These are phyloP conservation scores for Coendou prehensilis DNA, from an alignment of 2,797 vertebrate genomes.

Conservation along the genomic window DNA sequence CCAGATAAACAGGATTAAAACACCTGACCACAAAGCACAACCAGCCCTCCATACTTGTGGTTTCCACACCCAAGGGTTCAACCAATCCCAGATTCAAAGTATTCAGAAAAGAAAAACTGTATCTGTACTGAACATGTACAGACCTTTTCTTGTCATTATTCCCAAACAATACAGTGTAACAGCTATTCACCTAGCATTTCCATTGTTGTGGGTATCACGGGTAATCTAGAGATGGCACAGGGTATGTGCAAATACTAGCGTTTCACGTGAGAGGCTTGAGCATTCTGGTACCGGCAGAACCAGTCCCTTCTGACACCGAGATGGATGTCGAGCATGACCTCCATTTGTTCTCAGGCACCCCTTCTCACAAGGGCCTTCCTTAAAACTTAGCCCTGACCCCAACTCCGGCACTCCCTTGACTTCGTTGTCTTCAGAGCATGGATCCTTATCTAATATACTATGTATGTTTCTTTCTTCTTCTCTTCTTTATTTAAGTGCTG, in stretches of 20 bases:
- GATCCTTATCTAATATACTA: neutral
- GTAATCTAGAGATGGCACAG: too few species aligned
- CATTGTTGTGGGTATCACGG: too few species aligned
- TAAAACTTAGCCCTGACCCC: neutral
- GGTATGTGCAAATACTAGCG: neutral
- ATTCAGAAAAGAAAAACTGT: neutral
- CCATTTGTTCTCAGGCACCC: neutral
- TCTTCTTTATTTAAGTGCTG: neutral
- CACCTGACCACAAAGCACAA: neutral
- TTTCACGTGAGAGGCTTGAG: too few species aligned
- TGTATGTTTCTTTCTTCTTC: neutral
- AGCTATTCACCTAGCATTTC: neutral
- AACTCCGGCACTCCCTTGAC: neutral
- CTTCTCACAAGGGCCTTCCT: neutral
- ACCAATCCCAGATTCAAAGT: neutral
- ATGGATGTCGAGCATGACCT: neutral
- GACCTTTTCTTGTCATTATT: neutral
- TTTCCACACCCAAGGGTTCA: neutral
- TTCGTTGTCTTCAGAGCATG: neutral
- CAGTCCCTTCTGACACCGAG: neutral
- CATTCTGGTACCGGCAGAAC: neutral
- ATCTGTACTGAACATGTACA: too few species aligned
- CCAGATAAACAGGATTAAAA: neutral
- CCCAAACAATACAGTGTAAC: neutral
- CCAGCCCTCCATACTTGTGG: neutral